Base-by-base conservation (phyloP, 2,113 vertebrate genomes). In the Apus apus region DNA sequence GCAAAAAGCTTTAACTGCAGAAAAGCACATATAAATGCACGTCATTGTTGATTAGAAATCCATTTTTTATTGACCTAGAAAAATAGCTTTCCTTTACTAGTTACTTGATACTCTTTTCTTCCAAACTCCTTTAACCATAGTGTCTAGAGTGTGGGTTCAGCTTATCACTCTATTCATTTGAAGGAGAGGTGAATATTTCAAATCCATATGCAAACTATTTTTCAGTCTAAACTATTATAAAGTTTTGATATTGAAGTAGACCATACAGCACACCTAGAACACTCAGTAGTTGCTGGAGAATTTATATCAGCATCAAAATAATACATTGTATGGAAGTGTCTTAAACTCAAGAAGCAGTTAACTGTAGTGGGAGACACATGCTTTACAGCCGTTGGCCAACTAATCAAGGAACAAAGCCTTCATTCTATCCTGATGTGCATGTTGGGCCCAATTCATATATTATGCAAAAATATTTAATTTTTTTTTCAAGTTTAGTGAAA, bases 1-100 rank as follows among this genome's bases (percentile, higher is more conserved):
- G 29, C 13, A 91, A 95, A 96, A 79, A 66, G 19, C 20, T 96
- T 96, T 96, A 94, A 95, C 92, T 96, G 48, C 82, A 48, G 88
- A 64, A 88, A 78, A 90, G 22, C 56, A 90, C 58, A 56, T 66
- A 91, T 43, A 82, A 73, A 86, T 40, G 21, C 23, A 54, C 21
- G n/a, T 70, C 38, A 67, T 48, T 84, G 16, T 92, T 92, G 32
- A 74, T 57, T 87, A 95, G 76, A 93, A 58, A 87, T 60, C 26
- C 87, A 70, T 85, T 29, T 21, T 82, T 96, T 85, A 90, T 20
- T 17, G 23, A 73, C 57, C 15, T 23, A 90, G 9, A 23, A 70
- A 83, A 43, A 40, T 57, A 76, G 18, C 51, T 56, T 82, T 38
- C 27, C 15, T 34, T 32, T 85, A 40, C 46, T 84, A 57, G 19